Evolutionary conservation across 2,113 vertebrate species (phyloP).

Genomic region (Plestiodon gilberti): DNA sequence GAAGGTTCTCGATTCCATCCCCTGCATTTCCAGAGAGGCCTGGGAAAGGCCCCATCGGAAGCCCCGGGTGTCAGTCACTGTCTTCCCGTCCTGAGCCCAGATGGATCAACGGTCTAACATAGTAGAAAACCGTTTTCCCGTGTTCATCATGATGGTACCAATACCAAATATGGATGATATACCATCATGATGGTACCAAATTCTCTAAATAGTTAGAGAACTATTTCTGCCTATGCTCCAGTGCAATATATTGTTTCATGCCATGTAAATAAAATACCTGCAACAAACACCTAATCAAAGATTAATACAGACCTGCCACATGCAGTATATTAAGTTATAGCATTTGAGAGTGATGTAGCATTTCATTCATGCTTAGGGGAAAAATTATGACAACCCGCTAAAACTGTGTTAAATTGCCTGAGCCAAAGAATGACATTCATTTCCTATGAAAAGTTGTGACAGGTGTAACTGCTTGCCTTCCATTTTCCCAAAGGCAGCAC

Average conservation of each 20-base stretch:
- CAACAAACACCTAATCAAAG: slow-evolving; percentile 42
- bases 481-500: slow-evolving; percentile 50
- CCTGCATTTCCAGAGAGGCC: no score
- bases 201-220: slow-evolving; percentile 44
- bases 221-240: slow-evolving; percentile 55
- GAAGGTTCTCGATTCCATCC: no score
- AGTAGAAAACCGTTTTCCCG: no score
- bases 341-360: slow-evolving; percentile 47
- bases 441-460: slow-evolving; percentile 57
- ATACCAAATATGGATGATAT: no score
- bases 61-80: no score
- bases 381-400: slow-evolving; percentile 56
- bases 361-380: slow-evolving; percentile 48
- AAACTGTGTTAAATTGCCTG: slow-evolving; percentile 50
- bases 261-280: background rate
- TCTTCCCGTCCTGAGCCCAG: no score
- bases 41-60: no score
- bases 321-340: slow-evolving; percentile 50
- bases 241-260: background rate
- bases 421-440: slow-evolving; percentile 60
- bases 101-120: no score
- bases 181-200: slow-evolving; percentile 65
- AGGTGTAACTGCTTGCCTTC: slow-evolving; percentile 48
- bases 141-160: no score
- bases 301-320: slow-evolving; percentile 55